Conservation (phyloP, 92 coral and sea anemone genomes). For the Actinernus sp. region DNA sequence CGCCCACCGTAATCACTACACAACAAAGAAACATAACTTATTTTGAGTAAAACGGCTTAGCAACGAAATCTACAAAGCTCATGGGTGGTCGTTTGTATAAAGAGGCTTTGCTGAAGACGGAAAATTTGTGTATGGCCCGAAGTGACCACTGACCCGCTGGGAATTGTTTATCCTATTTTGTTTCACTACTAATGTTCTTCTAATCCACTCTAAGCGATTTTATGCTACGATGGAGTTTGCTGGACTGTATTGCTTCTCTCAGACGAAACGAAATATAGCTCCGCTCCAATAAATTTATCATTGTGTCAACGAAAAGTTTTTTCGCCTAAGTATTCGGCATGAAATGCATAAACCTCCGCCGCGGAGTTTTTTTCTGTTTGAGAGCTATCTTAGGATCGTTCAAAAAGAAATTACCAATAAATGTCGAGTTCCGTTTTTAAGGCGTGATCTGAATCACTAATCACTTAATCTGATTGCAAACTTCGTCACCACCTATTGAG, state of each 20-base stretch:
- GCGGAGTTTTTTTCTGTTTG: too few species aligned
- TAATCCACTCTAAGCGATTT: slow-evolving; percentile 11
- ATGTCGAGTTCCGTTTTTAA: too few species aligned
- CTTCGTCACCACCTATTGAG: too few species aligned
- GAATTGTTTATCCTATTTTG: slow-evolving; percentile 21
- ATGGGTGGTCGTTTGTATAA: slow-evolving; percentile 20
- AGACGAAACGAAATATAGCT: slow-evolving; percentile 21
- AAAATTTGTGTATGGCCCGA: background rate
- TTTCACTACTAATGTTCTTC: slow-evolving; percentile 12
- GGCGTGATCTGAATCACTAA: too few species aligned
- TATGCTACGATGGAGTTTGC: slow-evolving; percentile 10
- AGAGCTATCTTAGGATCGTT: too few species aligned
- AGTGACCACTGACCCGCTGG: slow-evolving; percentile 17
- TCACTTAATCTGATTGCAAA: too few species aligned
- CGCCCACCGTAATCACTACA: slow-evolving; percentile 22
- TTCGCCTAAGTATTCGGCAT: background rate
- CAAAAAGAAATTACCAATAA: too few species aligned
- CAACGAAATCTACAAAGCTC: slow-evolving; percentile 2
- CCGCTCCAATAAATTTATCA: slow-evolving; percentile 10
- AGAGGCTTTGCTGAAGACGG: background rate
- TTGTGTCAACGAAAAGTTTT: background rate
- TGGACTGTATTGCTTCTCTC: slow-evolving; percentile 5
- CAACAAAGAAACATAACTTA: slow-evolving; percentile 14
- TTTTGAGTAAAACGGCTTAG: slow-evolving; percentile 26
- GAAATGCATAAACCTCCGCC: too few species aligned